Base-by-base conservation (phyloP, 1,140 invertebrate species). In the Teleopsis dalmanni region DNA sequence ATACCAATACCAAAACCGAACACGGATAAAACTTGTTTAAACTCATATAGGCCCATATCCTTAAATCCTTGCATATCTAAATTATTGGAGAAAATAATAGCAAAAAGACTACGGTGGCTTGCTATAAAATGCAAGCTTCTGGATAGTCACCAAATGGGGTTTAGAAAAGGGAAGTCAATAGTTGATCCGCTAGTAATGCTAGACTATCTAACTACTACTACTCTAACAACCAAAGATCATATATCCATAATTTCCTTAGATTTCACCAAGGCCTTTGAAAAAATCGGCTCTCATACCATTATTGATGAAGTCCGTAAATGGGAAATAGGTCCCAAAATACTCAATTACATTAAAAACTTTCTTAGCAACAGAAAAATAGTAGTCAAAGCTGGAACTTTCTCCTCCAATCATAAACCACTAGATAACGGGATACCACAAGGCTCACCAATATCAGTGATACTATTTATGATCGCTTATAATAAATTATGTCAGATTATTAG, bases 351-450 rank as follows among this genome's bases (percentile, higher is more conserved):
- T n/a, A 26, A 31, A n/a, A 49, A 48, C 26, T 49, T 52, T 45
- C 35, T 47, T 37, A 9, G 35, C 41, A 40, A 56, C 47, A 18
- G 7, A 19, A 36, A 54, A 54, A 49, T 50, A 9, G 44, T 14
- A 31, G 35, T 47, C 25, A 31, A 34, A 29, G 42, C 46, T 33
- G 27, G 21, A 9, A 36, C 34, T 29, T 14, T 34, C 29, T 19
- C n/a, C n/a, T 44, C 29, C 11, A n/a, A 36, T 22, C 1, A 11
- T 8, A 21, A 31, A 23, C 10, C 29, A 19, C 8, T 53, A 14
- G 3, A 44, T n/a, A 53, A 56, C 22, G 54, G 54, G 1, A 44
- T 52, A 4, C 50, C 44, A 26, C 54, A 55, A 43, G 47, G 43
- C n/a, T 52, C 53, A 3, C 53, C 50, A 8, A 10, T 52, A 16